These are phyloP conservation scores for Portunus trituberculatus DNA, from an alignment of 1,140 invertebrate genomes.

Conservation along the genomic window DNA sequence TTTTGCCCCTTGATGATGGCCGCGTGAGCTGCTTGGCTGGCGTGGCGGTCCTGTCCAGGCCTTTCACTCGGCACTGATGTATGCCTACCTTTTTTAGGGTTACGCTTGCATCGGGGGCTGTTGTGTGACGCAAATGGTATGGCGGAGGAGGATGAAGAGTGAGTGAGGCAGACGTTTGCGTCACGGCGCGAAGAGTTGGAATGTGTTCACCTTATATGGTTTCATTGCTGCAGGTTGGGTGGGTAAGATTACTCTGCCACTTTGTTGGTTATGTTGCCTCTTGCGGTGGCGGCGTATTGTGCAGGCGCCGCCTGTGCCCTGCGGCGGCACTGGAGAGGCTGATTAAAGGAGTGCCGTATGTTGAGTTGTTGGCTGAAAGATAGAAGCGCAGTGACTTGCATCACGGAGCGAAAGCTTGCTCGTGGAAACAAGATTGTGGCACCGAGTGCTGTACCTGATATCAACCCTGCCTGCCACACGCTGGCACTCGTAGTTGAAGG, in stretches of 20 bases:
- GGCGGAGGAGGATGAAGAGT: neutral
- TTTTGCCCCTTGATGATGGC: too few relatives aligned
- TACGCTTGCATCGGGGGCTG: neutral
- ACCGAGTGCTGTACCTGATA: too few relatives aligned
- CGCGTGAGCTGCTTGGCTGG: too few relatives aligned
- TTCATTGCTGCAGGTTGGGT: neutral
- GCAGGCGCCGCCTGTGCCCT: neutral
- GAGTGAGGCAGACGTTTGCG: neutral
- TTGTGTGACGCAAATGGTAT: neutral
- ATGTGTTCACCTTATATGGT: neutral
- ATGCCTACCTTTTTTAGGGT: neutral
- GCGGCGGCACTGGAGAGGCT: neutral
- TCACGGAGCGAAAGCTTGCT: neutral
- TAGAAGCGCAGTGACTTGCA: neutral
- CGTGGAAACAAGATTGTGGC: too few relatives aligned
- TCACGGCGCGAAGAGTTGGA: neutral
- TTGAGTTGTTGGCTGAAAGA: neutral
- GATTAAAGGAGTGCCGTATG: neutral
- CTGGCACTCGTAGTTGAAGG: too few relatives aligned
- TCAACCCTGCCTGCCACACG: neutral
- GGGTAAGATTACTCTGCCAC: neutral
- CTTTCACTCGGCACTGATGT: neutral
- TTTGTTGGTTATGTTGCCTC: neutral
- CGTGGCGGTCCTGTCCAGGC: too few relatives aligned
- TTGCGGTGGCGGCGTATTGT: neutral